Conservation (phyloP, 1,140 invertebrate species). For the Acyrthosiphon pisum region DNA sequence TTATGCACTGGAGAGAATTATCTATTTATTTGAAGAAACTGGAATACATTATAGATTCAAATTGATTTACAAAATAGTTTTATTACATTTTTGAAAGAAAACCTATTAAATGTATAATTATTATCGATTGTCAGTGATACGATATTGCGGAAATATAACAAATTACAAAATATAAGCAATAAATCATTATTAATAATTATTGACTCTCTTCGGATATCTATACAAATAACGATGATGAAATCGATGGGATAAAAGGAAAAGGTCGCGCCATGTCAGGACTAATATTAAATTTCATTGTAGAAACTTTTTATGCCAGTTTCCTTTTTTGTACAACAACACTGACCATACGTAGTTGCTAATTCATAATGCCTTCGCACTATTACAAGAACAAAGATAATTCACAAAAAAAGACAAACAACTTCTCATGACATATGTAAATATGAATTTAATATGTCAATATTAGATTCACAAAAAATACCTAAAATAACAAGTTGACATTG, state of each 20-base stretch:
- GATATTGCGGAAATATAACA: background rate
- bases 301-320: background rate
- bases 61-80: background rate
- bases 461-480: background rate
- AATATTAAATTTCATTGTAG: background rate
- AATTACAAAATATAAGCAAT: slow-evolving; percentile 4
- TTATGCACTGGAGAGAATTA: background rate
- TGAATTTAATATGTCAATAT: slow-evolving; percentile 30
- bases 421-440: background rate
- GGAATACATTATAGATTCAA: background rate
- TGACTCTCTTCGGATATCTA: background rate
- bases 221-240: background rate
- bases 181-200: background rate
- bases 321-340: background rate
- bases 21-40: background rate
- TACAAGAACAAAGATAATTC: background rate
- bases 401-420: background rate
- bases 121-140: background rate
- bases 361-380: background rate
- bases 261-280: background rate
- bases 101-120: background rate
- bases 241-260: background rate
- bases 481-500: background rate
- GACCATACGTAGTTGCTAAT: background rate
- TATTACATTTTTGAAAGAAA: background rate